Evolutionary conservation across 1,140 invertebrate genomes (phyloP).

Genomic region (Stenopsyche tienmushanensis): DNA sequence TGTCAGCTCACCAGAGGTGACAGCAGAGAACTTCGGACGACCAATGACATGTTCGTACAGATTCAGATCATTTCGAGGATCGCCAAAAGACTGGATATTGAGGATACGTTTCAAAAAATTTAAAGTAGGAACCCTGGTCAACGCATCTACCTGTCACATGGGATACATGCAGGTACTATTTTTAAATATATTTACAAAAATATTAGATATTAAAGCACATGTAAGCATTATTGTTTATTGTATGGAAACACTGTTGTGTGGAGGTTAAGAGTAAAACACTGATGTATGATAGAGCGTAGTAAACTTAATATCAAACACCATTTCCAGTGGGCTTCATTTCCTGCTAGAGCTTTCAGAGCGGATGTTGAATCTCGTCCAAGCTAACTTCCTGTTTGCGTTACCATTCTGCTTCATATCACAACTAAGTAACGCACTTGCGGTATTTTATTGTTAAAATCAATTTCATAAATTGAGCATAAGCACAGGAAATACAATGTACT

Average conservation of each 20-base stretch:
- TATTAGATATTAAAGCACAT: too few relatives aligned
- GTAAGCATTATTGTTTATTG: too few relatives aligned
- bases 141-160: conserved; percentile 81
- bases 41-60: conserved; percentile 87
- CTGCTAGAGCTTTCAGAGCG: conserved; percentile 15
- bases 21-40: conserved; percentile 74
- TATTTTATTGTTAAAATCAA: not conserved
- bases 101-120: conserved; percentile 89
- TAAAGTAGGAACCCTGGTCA: conserved; percentile 83
- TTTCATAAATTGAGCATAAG: not conserved
- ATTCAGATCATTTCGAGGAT: conserved; percentile 79
- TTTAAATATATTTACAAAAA: conserved; percentile 26
- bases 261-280: too few relatives aligned
- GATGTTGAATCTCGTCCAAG: conserved; percentile 9
- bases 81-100: conserved; percentile 84
- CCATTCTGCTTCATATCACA: not conserved
- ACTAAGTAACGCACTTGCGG: not conserved
- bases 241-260: too few relatives aligned
- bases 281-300: too few relatives aligned
- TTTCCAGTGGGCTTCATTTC: conserved; percentile 37
- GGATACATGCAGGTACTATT: conserved; percentile 80
- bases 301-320: not conserved
- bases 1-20: conserved; percentile 82
- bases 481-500: too few relatives aligned
- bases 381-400: conserved; percentile 7